phyloP scores from a whole-genome alignment of 2,797 vertebrate species.

The Coluber constrictor region DNA sequence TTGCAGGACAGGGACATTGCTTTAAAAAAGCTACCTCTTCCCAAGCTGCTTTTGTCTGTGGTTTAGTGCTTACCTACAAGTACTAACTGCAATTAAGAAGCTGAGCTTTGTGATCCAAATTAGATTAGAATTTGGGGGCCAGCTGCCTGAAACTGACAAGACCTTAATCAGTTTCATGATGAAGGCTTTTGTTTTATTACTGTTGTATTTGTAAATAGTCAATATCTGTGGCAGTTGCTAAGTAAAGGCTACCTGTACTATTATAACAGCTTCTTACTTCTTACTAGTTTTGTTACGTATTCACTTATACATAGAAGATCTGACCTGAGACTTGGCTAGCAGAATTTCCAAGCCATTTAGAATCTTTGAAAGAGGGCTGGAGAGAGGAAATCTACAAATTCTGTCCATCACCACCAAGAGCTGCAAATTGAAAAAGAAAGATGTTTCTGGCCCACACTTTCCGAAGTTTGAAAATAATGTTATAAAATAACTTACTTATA shows the following conservation, averaged over 20 bases:
- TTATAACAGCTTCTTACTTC: neutral
- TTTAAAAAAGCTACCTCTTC: neutral
- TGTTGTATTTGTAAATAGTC: neutral
- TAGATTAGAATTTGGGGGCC: neutral
- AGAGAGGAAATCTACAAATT: slow-evolving; percentile 85
- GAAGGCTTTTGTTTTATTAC: neutral
- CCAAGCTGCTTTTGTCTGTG: neutral
- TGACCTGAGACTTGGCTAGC: slow-evolving; percentile 91
- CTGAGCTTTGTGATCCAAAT: neutral
- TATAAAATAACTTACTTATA: neutral
- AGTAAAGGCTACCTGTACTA: neutral
- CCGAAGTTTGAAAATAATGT: neutral
- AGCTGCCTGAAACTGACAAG: neutral
- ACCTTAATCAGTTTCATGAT: neutral
- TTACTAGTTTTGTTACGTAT: neutral
- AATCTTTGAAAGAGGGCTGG: slow-evolving; percentile 91
- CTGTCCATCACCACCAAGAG: slow-evolving; percentile 86
- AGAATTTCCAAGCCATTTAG: slow-evolving; percentile 96
- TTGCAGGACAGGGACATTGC: neutral
- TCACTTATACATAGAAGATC: neutral
- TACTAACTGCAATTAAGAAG: neutral
- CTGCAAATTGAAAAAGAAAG: slow-evolving; percentile 67
- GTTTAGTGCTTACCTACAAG: neutral
- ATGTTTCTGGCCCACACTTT: neutral
- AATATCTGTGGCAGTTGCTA: neutral